phyloP scores from a whole-genome alignment of 2,113 vertebrate genomes.

The Cryptomyrus ogoouensis region DNA sequence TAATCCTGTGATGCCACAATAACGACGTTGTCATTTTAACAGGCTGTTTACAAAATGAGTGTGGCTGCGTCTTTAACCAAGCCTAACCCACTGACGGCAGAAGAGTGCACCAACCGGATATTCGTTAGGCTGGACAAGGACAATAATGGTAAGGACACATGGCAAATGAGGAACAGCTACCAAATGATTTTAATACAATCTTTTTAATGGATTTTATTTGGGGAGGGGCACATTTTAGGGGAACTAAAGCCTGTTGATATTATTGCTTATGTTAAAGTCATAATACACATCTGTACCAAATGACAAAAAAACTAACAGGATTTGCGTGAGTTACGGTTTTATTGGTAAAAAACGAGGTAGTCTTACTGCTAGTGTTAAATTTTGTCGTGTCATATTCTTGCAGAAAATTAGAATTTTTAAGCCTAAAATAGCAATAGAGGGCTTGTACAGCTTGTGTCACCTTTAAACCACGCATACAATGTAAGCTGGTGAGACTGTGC shows the following conservation, averaged over 20 bases:
- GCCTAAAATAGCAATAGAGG: neutral
- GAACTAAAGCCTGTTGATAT: no score
- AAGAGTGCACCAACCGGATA: conserved; percentile 62
- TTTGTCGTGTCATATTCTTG: neutral
- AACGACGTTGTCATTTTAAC: conserved; percentile 14
- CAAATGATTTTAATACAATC: neutral
- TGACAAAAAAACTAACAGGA: no score
- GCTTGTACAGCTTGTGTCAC: neutral
- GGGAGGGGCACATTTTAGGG: no score
- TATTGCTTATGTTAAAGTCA: no score
- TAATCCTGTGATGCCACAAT: neutral
- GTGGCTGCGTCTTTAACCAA: conserved; percentile 49
- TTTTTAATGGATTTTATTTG: neutral
- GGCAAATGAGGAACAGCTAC: neutral
- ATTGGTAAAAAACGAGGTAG: neutral
- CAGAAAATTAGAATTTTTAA: neutral
- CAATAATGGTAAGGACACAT: conserved; percentile 51
- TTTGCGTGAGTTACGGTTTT: neutral
- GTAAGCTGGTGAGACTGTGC: neutral
- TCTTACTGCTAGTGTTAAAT: neutral
- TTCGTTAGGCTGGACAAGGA: conserved; percentile 64
- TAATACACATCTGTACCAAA: no score
- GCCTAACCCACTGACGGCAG: conserved; percentile 51
- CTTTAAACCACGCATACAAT: neutral
- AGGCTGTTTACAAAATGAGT: conserved; percentile 63